phyloP scores from a whole-genome alignment of 2,113 vertebrate species.

The Pimephales promelas region DNA sequence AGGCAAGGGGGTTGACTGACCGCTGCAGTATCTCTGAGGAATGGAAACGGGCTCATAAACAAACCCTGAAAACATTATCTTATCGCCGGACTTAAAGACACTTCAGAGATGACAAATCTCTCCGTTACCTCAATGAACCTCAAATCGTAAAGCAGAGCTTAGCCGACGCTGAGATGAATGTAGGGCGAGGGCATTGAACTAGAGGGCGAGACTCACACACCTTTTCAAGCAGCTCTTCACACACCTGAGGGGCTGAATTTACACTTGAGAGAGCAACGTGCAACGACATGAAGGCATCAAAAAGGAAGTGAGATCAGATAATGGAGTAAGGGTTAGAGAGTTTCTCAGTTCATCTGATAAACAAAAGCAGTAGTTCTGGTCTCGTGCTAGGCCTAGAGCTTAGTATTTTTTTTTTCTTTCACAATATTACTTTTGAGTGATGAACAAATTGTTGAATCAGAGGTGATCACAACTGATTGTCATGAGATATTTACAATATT shows the following conservation, averaged over 20 bases:
- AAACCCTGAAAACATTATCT: not conserved
- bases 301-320: conserved; percentile 11
- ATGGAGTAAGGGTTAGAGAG: not conserved
- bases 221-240: not conserved
- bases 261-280: not conserved
- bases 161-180: conserved; percentile 4
- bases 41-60: conserved; percentile 24
- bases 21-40: conserved; percentile 28
- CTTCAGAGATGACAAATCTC: conserved; percentile 37
- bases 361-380: not conserved
- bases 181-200: conserved; percentile 14
- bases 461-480: not conserved
- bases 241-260: conserved; percentile 10
- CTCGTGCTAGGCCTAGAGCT: no score
- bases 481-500: not conserved
- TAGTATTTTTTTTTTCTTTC: not conserved
- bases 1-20: conserved; percentile 33
- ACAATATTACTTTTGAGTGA: not conserved
- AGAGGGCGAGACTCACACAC: not conserved
- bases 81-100: conserved; percentile 30
- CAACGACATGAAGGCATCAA: conserved; percentile 1
- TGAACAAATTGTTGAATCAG: not conserved
- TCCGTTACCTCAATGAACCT: conserved; percentile 36
- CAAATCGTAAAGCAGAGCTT: conserved; percentile 41
- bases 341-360: not conserved